Base-by-base conservation (phyloP, 2,888 invertebrate species). In the Campoletis raptor region DNA sequence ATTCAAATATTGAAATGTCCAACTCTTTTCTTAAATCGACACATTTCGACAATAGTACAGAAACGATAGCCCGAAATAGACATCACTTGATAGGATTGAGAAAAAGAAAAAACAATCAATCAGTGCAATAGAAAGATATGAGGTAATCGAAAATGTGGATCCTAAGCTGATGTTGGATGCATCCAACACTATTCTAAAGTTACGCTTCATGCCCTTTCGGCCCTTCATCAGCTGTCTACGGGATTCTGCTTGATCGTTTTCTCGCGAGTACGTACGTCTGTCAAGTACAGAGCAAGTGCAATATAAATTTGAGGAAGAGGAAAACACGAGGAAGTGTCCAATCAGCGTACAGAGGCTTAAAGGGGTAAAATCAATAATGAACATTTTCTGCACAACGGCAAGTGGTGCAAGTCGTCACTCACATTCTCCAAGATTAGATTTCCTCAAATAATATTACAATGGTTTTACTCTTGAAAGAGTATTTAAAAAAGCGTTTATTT, bases 311-410 rank as follows among this genome's bases (percentile, higher is more conserved):
- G 69, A 57, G 79, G 37, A 36, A 57, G 80, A 70, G 70, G 37
- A 61, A 61, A 57, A 80, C 15, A 61, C n/a, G 66, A 36, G 48
- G 40, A 21, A 54, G 66, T 70, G 66, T 70, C 80, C 85, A 85
- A 85, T 85, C 82, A 86, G 67, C 87, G 80, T 84, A 85, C 88
- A 80, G 54, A 24, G 81, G 87, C 82, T 89, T 86, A 89, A 89
- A 87, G 30, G 77, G 77, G 73, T 79, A 64, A 87, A 89, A 90
- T 90, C 89, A 85, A 90, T 90, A 90, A 90, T 86, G 87, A 81
- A 83, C 82, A 83, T 78, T 81, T 86, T 86, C 86, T 74, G n/a
- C 77, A 18, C 61, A 86, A 70, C 72, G 18, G 48, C 36, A 30
- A 72, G 45, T 70, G 72, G 64, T 83, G 70, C 80, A 76, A 80